Conservation (phyloP, 2,113 vertebrate species). For the Bubalus kerabau region DNA sequence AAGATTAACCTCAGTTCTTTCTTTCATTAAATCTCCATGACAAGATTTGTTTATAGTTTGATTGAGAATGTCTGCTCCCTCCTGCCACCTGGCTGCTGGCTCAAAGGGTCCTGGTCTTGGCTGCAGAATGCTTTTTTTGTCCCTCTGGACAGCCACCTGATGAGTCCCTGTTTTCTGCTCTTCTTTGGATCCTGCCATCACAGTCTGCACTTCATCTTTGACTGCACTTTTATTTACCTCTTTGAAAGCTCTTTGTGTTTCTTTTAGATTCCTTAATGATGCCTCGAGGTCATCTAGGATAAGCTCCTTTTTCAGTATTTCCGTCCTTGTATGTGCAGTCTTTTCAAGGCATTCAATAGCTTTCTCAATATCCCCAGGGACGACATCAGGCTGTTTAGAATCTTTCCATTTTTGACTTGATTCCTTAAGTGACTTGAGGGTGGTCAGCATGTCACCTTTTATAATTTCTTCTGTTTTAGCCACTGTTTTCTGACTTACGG, state of each 20-base stretch:
- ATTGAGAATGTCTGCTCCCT: constrained; percentile 67
- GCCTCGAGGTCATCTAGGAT: constrained; percentile 86
- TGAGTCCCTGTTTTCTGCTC: constrained; percentile 76
- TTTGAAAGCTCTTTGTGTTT: constrained; percentile 80
- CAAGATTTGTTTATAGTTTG: constrained; percentile 81
- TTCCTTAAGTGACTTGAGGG: constrained; percentile 83
- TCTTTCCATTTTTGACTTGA: constrained; percentile 80
- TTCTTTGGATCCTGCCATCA: constrained; percentile 77
- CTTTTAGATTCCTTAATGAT: constrained; percentile 85
- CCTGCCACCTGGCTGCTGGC: constrained; percentile 74
- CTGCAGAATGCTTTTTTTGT: constrained; percentile 82
- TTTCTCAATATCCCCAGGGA: constrained; percentile 86
- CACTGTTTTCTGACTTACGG: constrained; percentile 82
- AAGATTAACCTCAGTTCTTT: constrained; percentile 77
- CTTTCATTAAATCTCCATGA: constrained; percentile 78
- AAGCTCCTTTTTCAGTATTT: constrained; percentile 84
- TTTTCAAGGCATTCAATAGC: constrained; percentile 88
- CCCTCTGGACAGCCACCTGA: constrained; percentile 76
- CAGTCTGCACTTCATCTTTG: constrained; percentile 78
- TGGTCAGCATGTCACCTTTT: constrained; percentile 84
- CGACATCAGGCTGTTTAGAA: constrained; percentile 82
- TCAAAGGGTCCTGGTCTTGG: constrained; percentile 80
- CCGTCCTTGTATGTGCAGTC: constrained; percentile 79
- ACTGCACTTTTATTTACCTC: constrained; percentile 80
- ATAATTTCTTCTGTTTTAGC: constrained; percentile 87